Percentiles rank a stretch among this genome's conserved stretches.
Evolutionary conservation across 1,140 invertebrate genomes (phyloP).

Genomic region (Monochamus saltuarius): DNA sequence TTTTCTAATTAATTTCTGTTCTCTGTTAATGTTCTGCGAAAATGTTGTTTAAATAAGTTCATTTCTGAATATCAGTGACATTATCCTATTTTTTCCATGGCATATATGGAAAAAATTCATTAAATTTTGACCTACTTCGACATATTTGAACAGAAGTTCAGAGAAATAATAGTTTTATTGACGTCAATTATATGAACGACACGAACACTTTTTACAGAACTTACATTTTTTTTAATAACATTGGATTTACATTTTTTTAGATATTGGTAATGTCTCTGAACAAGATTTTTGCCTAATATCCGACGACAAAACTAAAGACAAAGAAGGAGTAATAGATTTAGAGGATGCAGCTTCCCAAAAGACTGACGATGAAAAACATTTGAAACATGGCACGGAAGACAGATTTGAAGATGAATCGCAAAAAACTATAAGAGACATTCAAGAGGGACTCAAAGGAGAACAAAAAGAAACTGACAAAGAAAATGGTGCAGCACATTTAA

Average conservation of each 20-base stretch:
- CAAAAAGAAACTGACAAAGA: slow-evolving; percentile 2
- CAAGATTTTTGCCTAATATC: not conserved
- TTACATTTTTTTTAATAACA: too few relatives aligned
- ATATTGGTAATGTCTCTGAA: not conserved
- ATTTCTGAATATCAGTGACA: too few relatives aligned
- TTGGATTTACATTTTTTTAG: not conserved
- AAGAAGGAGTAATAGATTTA: slow-evolving; percentile 9
- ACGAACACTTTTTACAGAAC: not conserved
- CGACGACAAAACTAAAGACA: not conserved
- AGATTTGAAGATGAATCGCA: not conserved
- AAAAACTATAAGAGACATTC: slow-evolving; percentile 9
- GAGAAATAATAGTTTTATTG: too few relatives aligned
- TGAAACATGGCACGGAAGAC: slow-evolving; percentile 17
- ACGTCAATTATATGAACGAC: too few relatives aligned
- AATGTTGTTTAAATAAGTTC: too few relatives aligned
- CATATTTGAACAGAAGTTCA: too few relatives aligned
- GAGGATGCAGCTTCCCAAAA: slow-evolving; percentile 4
- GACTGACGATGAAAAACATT: slow-evolving; percentile 13
- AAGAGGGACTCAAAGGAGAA: slow-evolving; percentile 10
- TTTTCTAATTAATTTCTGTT: too few relatives aligned
- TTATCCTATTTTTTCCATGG: too few relatives aligned
- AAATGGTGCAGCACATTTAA: not conserved
- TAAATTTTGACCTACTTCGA: too few relatives aligned
- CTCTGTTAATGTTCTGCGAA: too few relatives aligned
- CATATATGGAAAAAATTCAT: too few relatives aligned